Base-by-base conservation (phyloP, 64 coral and sea anemone genomes). In the Actinia tenebrosa region DNA sequence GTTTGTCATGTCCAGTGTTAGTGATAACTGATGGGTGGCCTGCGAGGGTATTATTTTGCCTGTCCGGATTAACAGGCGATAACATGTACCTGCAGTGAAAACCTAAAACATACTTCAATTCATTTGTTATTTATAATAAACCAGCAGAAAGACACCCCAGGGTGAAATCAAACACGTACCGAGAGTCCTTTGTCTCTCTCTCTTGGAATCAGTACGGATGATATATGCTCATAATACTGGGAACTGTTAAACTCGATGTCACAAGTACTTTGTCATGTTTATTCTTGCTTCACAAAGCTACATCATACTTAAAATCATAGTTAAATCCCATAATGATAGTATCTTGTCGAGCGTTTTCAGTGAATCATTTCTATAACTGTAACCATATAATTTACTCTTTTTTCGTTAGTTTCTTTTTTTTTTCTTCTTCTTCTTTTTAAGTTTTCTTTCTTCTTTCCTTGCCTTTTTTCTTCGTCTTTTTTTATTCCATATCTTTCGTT, bases 71-170 rank as follows among this genome's bases (percentile, higher is more conserved):
- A n/a, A 75, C 69, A 75, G 69, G 69, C 69, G 23, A 30, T 75
- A 75, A 42, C 69, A 75, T 43, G 69, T 75, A 75, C 69, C 69
- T 75, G 69, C 26, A 75, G 14, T 3, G 2, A 75, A 58, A 75
- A 10, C 69, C n/a, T 43, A 26, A 42, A 75, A 75, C 42, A 75
- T 9, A 75, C 69, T 75, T 42, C 5, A 42, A 42, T 75, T 75
- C 69, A 75, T 75, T 75, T 75, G 69, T 30, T 75, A 75, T 75
- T 75, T 75, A 75, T 75, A 75, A 75, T 75, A 42, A 75, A 75
- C 69, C 37, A 75, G 3, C 11, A 4, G 8, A 30, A 42, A 27
- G 10, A 58, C 56, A 2, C 1, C 56, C 56, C 56, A 58, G 26
- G 43, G 69, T 30, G 4, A 75, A 42, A 30, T 11, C 69, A 75